Conservation (phyloP, 1,140 invertebrate species). For the Odontomachus brunneus region DNA sequence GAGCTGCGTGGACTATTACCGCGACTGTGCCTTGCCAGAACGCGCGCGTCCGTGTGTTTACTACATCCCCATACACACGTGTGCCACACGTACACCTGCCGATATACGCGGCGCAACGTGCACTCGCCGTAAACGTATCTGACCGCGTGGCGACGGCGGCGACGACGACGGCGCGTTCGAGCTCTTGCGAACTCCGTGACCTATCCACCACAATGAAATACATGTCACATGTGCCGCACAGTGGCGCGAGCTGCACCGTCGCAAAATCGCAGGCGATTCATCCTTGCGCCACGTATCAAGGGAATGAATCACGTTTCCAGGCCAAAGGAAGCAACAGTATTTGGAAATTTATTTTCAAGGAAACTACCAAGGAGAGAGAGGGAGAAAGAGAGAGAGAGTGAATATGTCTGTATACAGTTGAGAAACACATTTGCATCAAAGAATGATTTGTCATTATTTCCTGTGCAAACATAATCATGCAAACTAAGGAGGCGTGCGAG, state of each 20-base stretch:
- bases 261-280: constrained; percentile 29
- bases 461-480: too few relatives aligned
- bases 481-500: too few relatives aligned
- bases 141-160: neutral
- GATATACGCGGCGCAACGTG: constrained; percentile 31
- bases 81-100: constrained; percentile 20
- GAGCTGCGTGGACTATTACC: constrained; percentile 10
- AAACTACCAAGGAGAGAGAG: too few relatives aligned
- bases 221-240: constrained; percentile 67
- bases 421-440: too few relatives aligned
- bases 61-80: neutral
- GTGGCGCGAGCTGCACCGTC: neutral
- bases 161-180: neutral
- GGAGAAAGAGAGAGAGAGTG: too few relatives aligned
- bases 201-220: constrained; percentile 68
- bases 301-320: too few relatives aligned
- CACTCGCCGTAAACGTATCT: constrained; percentile 57
- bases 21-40: neutral
- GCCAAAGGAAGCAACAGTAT: too few relatives aligned
- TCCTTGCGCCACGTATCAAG: too few relatives aligned
- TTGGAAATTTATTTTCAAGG: too few relatives aligned
- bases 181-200: constrained; percentile 62
- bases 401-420: too few relatives aligned
- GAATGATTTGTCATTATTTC: too few relatives aligned
- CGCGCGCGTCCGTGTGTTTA: neutral